Percentiles rank a stretch among this genome's conserved stretches.
phyloP scores from a whole-genome alignment of 1,140 invertebrate species.

The Caenorhabditis briggsae region DNA sequence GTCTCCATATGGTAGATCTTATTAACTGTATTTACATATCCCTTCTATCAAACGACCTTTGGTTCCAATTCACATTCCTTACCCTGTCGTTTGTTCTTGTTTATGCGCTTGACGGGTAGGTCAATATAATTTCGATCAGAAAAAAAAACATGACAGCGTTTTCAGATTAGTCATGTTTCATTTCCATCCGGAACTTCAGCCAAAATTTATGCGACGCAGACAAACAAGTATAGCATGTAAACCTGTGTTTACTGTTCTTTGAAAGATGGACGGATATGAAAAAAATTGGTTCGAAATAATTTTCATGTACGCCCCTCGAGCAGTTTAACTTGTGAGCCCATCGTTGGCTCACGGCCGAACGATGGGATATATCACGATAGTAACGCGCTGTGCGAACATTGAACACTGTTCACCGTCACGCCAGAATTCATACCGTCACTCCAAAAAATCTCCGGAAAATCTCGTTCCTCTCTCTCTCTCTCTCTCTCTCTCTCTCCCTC shows the following conservation, averaged over 20 bases:
- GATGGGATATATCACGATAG: too few relatives aligned
- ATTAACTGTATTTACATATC: constrained; percentile 11
- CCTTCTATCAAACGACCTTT: not conserved
- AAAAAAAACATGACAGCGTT: not conserved
- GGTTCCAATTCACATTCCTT: not conserved
- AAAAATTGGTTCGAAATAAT: too few relatives aligned
- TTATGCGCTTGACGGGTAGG: not conserved
- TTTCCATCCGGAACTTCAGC: not conserved
- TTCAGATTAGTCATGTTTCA: constrained; percentile 12
- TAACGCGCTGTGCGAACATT: too few relatives aligned
- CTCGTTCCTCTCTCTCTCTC: too few relatives aligned
- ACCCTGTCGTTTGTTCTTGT: not conserved
- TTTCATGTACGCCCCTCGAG: too few relatives aligned
- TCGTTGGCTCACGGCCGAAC: too few relatives aligned
- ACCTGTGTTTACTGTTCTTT: not conserved
- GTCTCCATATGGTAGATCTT: constrained; percentile 4
- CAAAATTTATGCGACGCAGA: not conserved
- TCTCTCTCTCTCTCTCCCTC: too few relatives aligned
- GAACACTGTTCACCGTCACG: too few relatives aligned
- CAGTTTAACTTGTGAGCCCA: too few relatives aligned
- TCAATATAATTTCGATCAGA: not conserved
- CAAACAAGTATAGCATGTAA: not conserved
- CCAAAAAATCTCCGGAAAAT: too few relatives aligned
- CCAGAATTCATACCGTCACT: too few relatives aligned
- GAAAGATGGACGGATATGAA: too few relatives aligned